Evolutionary conservation across 1,140 invertebrate genomes (phyloP).

Genomic region (Tenebrio molitor): DNA sequence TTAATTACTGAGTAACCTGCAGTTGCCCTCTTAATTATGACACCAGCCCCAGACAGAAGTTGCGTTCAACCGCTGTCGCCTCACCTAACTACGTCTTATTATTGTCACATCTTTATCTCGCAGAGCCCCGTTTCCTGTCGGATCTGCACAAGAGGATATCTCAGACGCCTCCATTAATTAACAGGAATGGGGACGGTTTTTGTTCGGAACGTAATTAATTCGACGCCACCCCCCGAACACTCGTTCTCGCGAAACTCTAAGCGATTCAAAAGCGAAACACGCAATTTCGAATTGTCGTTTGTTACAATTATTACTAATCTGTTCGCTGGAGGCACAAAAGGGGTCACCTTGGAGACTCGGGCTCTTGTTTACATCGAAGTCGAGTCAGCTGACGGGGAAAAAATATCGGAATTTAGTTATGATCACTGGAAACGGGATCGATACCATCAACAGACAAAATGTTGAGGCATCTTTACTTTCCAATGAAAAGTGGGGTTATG

Average conservation of each 20-base stretch:
- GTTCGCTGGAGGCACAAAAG: too few relatives aligned
- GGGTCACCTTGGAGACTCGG: too few relatives aligned
- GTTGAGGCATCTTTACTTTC: too few relatives aligned
- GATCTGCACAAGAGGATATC: slow-evolving; percentile 16
- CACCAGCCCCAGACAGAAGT: slow-evolving; percentile 1
- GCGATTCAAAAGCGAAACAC: not conserved
- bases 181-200: slow-evolving; percentile 8
- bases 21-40: slow-evolving; percentile 23
- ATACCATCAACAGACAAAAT: too few relatives aligned
- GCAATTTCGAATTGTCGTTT: not conserved
- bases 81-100: not conserved
- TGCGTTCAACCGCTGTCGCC: slow-evolving; percentile 18
- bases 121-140: not conserved
- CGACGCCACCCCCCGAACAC: too few relatives aligned
- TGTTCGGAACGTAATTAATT: slow-evolving; percentile 28
- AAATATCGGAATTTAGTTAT: too few relatives aligned
- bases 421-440: too few relatives aligned
- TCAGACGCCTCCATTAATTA: slow-evolving; percentile 23
- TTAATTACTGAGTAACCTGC: slow-evolving; percentile 19
- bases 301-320: too few relatives aligned
- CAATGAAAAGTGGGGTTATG: too few relatives aligned
- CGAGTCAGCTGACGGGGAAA: too few relatives aligned
- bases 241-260: too few relatives aligned
- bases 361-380: too few relatives aligned
- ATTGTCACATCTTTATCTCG: slow-evolving; percentile 1